Base-by-base conservation (phyloP, 2,888 invertebrate genomes). In the Oscheius sp. region DNA sequence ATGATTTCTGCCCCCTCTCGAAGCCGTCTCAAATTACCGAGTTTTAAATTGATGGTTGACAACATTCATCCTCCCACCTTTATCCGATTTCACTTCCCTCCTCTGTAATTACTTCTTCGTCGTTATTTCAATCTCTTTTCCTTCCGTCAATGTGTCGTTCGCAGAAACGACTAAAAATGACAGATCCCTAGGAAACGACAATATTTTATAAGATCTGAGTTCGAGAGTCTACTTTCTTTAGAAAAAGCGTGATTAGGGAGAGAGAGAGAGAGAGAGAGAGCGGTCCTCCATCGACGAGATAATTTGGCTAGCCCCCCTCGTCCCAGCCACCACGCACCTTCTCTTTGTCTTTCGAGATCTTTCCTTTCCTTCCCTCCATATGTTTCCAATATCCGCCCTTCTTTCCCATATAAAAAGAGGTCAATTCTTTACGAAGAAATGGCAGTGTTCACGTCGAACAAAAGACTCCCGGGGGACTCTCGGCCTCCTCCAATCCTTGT, bases 211-310 rank as follows among this genome's bases (percentile, higher is more conserved):
- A 41, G 4, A n/a, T n/a, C n/a, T n/a, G n/a, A n/a, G n/a, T 41
- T 36, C 36, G 14, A 36, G 14, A 36, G 20, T 41, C 2, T 41
- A 17, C 8, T 33, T 33, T 30, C 22, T 24, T 12, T 14, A 51
- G 30, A 30, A n/a, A 59, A 59, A 59, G 44, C 59, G 59, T 44
- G 59, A 59, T 59, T 59, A 59, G 59, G 26, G 59, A 44, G n/a
- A 51, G 30, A 30, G 9, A 59, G 44, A 59, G 44, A 41, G 59
- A 28, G 59, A 59, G 41, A 44, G 44, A 44, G 26, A 44, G 59
- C 24, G 59, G 41, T 44, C 59, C 59, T 59, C 59, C 59, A 59
- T 59, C 59, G 59, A 59, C 59, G 59, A 44, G 59, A 59, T 59
- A 59, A 59, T 59, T 59, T 59, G 59, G 33, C 59, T 24, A 41